A percentile compares a stretch with the other conserved stretches of the same genome.
Evolutionary conservation across 1,140 invertebrate genomes (phyloP).

Genomic region (Drosophila melanogaster): DNA sequence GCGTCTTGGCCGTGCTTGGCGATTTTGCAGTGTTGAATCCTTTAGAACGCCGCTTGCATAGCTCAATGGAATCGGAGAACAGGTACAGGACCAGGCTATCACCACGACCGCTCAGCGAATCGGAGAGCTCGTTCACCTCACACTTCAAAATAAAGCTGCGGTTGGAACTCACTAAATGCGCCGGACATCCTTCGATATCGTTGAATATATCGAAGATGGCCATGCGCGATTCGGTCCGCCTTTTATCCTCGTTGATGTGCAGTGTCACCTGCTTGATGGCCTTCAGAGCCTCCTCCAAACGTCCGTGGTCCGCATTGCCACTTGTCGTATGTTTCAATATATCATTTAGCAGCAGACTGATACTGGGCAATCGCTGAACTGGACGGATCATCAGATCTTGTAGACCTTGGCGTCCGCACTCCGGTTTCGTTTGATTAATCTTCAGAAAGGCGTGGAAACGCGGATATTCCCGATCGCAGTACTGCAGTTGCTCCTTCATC

Average conservation of each 20-base stretch:
- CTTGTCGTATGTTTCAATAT: conserved; percentile 95
- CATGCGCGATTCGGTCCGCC: conserved; percentile 96
- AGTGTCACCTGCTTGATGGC: conserved; percentile 97
- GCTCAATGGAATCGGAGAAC: conserved; percentile 97
- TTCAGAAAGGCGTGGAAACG: conserved; percentile 99
- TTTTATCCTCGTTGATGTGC: conserved; percentile 98
- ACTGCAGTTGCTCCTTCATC: conserved; percentile 95
- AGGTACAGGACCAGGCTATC: conserved; percentile 95
- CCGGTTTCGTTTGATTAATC: conserved; percentile 95
- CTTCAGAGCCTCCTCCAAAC: conserved; percentile 93
- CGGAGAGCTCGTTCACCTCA: conserved; percentile 95
- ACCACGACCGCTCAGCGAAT: conserved; percentile 93
- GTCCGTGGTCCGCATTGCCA: conserved; percentile 93
- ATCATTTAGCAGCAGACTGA: conserved; percentile 96
- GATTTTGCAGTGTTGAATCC: conserved; percentile 89
- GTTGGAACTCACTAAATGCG: conserved; percentile 96
- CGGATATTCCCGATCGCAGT: conserved; percentile 96
- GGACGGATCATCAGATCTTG: conserved; percentile 98
- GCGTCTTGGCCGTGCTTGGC: conserved; percentile 90
- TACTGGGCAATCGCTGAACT: conserved; percentile 97
- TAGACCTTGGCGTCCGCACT: conserved; percentile 97
- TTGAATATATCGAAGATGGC: conserved; percentile 99
- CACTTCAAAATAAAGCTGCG: conserved; percentile 93
- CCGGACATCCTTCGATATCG: conserved; percentile 98
- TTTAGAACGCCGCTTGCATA: conserved; percentile 94